Evolutionary conservation across 2,113 vertebrate species (phyloP), one percentile per base, ranked within the genome.

Genomic region (Rhipidura dahli): DNA sequence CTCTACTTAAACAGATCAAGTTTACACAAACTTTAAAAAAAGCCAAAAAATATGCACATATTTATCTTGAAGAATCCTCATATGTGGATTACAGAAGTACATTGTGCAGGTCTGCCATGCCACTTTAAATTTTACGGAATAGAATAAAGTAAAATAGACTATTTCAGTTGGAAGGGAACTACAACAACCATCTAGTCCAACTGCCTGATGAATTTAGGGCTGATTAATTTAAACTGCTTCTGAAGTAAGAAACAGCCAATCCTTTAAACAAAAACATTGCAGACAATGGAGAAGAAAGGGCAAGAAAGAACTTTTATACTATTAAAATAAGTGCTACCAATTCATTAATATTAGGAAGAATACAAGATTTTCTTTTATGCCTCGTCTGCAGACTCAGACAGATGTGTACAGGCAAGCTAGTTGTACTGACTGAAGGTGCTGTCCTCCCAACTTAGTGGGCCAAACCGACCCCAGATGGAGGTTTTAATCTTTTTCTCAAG

Each of bases 391-490:
- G 42, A 65, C 11, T 82, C 33, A 37, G 56, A 65, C 17, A 45
- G 37, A 33, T 68, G 22, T 56, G 54, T 61, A 83, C 54, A 87
- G 56, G 65, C n/a, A 79, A 33, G 60, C 35, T 45, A 37, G 18
- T 27, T 44, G 15, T 61, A 30, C 37, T 61, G 28, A 53, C 13
- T 51, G 54, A 70, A 69, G 35, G n/a, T 26, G 28, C 13, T 72
- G 27, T n/a, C 30, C 30, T 84, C 27, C 11, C 10, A 20, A 61
- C 31, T 37, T 40, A 35, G 47, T 0, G 0, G n/a, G 10, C 22
- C 44, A 39, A 70, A 53, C 42, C 2, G 2, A 61, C 13, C 66
- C 30, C 51, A 66, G n/a, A 3, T 53, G 47, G 71, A 89, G 42
- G 71, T 83, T 79, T 72, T 24, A 60, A 60, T 64, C 12, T 69